Evolutionary conservation across 1,140 invertebrate genomes (phyloP).

Genomic region (Propsilocerus akamusi): DNA sequence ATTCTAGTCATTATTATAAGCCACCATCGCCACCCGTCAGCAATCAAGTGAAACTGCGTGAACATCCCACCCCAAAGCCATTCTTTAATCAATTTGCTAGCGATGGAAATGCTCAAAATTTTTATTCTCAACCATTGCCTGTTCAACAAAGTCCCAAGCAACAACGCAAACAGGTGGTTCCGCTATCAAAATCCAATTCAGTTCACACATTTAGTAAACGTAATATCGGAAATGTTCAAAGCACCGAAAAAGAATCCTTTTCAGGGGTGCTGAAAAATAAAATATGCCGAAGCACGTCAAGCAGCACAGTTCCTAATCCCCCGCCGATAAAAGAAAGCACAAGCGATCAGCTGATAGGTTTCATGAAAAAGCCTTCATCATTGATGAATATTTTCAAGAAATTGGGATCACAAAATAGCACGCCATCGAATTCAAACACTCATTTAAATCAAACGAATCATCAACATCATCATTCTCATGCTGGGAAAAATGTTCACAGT

Average conservation of each 20-base stretch:
- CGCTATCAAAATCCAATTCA: not conserved
- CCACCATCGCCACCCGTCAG: slow-evolving; percentile 1
- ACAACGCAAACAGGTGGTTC: not conserved
- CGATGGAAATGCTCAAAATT: too few species aligned
- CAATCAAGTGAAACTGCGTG: not conserved
- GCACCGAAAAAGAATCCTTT: too few species aligned
- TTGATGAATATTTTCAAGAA: slow-evolving; percentile 2
- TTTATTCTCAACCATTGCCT: too few species aligned
- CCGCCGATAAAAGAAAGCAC: not conserved
- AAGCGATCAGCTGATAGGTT: not conserved
- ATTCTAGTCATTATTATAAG: slow-evolving; percentile 9
- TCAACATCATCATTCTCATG: not conserved
- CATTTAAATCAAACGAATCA: not conserved
- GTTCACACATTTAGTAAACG: not conserved
- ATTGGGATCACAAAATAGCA: not conserved
- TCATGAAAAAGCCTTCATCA: not conserved
- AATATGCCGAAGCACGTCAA: not conserved
- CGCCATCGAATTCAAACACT: not conserved
- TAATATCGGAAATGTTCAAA: too few species aligned
- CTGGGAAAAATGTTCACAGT: not conserved
- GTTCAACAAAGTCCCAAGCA: not conserved
- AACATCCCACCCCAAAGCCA: not conserved
- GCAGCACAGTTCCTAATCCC: not conserved
- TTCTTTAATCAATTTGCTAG: not conserved
- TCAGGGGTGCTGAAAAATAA: too few species aligned